phyloP scores from a whole-genome alignment of 2,888 invertebrate genomes.

The Chrysotoxum bicinctum region DNA sequence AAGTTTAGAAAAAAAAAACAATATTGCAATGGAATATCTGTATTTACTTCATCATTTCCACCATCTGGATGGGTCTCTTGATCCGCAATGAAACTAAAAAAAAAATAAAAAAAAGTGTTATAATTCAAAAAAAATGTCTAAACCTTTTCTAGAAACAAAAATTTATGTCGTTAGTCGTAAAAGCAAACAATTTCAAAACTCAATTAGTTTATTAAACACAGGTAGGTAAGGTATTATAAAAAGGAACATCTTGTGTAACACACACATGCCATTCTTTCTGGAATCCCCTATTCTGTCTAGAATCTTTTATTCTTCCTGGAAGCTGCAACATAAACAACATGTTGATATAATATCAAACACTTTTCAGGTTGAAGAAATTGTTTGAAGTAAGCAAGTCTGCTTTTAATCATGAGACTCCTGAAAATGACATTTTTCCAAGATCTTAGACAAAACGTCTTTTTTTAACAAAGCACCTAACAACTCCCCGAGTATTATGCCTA shows the following conservation, averaged over 20 bases:
- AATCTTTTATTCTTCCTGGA: not conserved
- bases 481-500: not conserved
- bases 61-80: conserved; percentile 38
- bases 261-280: not conserved
- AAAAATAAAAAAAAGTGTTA: not conserved
- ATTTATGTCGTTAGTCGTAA: not conserved
- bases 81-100: conserved; percentile 38
- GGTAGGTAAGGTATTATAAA: too few relatives aligned
- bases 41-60: conserved; percentile 56
- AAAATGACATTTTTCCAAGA: conserved; percentile 7
- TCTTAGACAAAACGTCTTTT: not conserved
- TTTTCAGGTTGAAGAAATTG: not conserved
- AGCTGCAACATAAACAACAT: not conserved
- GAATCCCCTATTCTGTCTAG: not conserved
- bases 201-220: not conserved
- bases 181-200: too few relatives aligned
- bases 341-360: not conserved
- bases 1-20: not conserved
- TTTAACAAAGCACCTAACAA: conserved; percentile 1
- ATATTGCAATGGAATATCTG: not conserved
- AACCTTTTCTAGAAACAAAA: not conserved
- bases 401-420: conserved; percentile 14
- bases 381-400: not conserved
- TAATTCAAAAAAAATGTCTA: not conserved
- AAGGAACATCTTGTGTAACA: too few relatives aligned